phyloP scores from a whole-genome alignment of 2,113 vertebrate genomes.

The Callionymus lyra region DNA sequence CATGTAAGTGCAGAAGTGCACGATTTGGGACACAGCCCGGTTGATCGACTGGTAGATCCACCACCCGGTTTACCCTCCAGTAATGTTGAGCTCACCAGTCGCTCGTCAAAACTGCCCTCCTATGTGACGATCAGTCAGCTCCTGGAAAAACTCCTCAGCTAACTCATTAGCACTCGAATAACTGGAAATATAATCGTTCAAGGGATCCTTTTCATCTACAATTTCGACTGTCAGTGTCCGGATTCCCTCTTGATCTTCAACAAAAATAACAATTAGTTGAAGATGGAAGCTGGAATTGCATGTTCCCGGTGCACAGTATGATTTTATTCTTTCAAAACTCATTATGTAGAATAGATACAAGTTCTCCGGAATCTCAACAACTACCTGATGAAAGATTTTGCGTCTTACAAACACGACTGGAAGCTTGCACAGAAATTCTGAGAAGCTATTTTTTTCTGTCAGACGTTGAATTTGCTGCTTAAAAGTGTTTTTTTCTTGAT shows the following conservation, averaged over 20 bases:
- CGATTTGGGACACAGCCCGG: too few species aligned
- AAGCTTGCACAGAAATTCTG: not conserved
- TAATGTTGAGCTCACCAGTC: too few species aligned
- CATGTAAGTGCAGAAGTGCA: too few species aligned
- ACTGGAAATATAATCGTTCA: too few species aligned
- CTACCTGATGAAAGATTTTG: not conserved
- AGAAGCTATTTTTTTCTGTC: not conserved
- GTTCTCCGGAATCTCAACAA: conserved; percentile 14
- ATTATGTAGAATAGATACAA: conserved; percentile 9
- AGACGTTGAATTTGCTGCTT: conserved; percentile 7
- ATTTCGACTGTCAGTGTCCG: too few species aligned
- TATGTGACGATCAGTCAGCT: too few species aligned
- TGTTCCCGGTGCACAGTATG: not conserved
- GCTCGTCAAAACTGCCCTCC: too few species aligned
- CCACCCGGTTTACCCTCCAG: too few species aligned
- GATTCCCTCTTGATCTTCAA: not conserved
- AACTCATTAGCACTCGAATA: too few species aligned
- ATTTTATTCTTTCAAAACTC: conserved; percentile 11
- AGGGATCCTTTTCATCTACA: too few species aligned
- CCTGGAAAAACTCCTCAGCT: too few species aligned
- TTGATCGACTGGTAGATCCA: too few species aligned
- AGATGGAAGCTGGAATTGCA: conserved; percentile 2
- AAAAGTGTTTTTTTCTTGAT: conserved; percentile 8
- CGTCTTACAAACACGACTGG: not conserved
- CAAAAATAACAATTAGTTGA: conserved; percentile 10